phyloP scores from a whole-genome alignment of 2,888 invertebrate species.

The Chrysodeixis includens region DNA sequence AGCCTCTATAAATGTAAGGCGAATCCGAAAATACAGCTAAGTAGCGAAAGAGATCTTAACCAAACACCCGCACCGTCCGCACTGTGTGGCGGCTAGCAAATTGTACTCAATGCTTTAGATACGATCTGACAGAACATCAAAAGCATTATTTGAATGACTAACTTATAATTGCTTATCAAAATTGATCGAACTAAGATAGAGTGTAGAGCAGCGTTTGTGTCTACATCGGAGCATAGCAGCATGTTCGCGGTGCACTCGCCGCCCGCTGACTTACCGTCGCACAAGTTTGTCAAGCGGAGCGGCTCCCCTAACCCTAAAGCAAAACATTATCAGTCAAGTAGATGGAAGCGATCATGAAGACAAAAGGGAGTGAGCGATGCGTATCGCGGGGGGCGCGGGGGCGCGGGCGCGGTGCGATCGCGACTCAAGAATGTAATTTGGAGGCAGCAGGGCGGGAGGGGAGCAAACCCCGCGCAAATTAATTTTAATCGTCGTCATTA shows the following conservation, averaged over 20 bases:
- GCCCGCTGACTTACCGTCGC: not conserved
- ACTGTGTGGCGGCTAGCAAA: too few relatives aligned
- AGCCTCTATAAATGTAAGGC: too few relatives aligned
- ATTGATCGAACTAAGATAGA: too few relatives aligned
- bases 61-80: too few relatives aligned
- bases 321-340: constrained; percentile 72
- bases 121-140: too few relatives aligned
- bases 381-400: constrained; percentile 25
- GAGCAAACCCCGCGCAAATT: constrained; percentile 76
- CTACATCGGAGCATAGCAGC: not conserved
- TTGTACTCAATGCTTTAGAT: too few relatives aligned
- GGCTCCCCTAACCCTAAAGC: constrained; percentile 47
- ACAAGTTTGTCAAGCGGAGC: constrained; percentile 37
- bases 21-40: too few relatives aligned
- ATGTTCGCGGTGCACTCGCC: not conserved
- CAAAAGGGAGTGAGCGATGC: constrained; percentile 57
- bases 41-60: too few relatives aligned
- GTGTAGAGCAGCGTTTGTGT: not conserved
- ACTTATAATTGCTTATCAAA: too few relatives aligned
- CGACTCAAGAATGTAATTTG: constrained; percentile 83
- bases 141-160: too few relatives aligned
- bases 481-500: constrained; percentile 88
- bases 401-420: constrained; percentile 54
- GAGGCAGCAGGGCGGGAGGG: constrained; percentile 28
- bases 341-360: constrained; percentile 62